Evolutionary conservation across 1,140 invertebrate species (phyloP).

Genomic region (Ephestia elutella): DNA sequence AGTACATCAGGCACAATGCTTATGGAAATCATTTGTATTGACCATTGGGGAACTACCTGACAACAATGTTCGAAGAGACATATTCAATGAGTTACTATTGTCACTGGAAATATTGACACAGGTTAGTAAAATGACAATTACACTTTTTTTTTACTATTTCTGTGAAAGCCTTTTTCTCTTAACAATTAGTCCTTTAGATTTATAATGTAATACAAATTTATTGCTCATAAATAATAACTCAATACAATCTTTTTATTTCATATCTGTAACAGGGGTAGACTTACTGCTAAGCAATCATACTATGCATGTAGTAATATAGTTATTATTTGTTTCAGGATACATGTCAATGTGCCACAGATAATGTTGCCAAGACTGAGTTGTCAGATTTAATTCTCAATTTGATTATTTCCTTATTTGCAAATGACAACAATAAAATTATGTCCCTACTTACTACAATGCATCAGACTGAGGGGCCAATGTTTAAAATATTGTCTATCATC

Average conservation of each 20-base stretch:
- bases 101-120: constrained; percentile 27
- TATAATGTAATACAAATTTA: no score
- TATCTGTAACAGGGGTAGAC: no score
- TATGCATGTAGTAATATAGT: background rate
- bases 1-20: constrained; percentile 41
- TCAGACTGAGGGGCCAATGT: constrained; percentile 23
- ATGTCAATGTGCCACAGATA: background rate
- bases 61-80: constrained; percentile 37
- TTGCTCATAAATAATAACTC: no score
- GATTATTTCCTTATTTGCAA: constrained; percentile 33
- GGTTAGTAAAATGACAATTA: no score
- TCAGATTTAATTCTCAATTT: constrained; percentile 22
- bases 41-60: constrained; percentile 41
- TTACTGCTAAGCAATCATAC: no score
- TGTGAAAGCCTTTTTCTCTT: no score
- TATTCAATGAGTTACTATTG: constrained; percentile 36
- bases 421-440: constrained; percentile 28
- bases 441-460: constrained; percentile 22
- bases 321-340: constrained; percentile 19
- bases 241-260: no score
- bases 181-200: no score
- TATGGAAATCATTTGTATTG: constrained; percentile 53
- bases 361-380: background rate
- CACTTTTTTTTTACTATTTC: no score
- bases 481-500: constrained; percentile 30